These are phyloP conservation scores for Tipula unca DNA, from an alignment of 2,888 invertebrate species.

Conservation along the genomic window DNA sequence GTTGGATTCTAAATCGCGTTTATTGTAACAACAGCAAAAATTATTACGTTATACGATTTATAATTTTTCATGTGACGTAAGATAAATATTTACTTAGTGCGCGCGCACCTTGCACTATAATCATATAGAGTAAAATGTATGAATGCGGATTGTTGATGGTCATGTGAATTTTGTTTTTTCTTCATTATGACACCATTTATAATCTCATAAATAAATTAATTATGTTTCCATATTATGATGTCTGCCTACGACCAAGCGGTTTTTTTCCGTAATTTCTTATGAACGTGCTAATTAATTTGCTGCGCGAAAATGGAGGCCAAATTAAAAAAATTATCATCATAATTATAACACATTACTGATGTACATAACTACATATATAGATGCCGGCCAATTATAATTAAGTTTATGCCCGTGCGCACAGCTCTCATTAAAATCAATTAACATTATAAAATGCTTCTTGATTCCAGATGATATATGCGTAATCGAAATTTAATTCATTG, in stretches of 20 bases:
- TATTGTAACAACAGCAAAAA: neutral
- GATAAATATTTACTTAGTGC: neutral
- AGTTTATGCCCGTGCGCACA: neutral
- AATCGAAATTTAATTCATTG: neutral
- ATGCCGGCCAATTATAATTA: neutral
- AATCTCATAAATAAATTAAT: neutral
- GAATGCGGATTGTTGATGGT: neutral
- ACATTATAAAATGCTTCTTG: neutral
- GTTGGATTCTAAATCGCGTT: neutral
- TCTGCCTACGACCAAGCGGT: neutral
- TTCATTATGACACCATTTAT: neutral
- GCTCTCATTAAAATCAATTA: neutral
- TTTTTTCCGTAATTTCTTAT: neutral
- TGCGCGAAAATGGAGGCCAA: no score
- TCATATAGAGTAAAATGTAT: neutral
- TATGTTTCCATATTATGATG: neutral
- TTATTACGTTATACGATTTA: neutral
- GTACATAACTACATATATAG: neutral
- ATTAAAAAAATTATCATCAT: no score
- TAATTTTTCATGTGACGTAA: neutral
- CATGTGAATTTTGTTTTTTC: neutral
- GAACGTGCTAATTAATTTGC: neutral
- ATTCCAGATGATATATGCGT: neutral
- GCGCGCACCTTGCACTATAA: neutral
- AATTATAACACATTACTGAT: neutral